Evolutionary conservation across 1,140 invertebrate species (phyloP).

Genomic region (Orchestia grillus): DNA sequence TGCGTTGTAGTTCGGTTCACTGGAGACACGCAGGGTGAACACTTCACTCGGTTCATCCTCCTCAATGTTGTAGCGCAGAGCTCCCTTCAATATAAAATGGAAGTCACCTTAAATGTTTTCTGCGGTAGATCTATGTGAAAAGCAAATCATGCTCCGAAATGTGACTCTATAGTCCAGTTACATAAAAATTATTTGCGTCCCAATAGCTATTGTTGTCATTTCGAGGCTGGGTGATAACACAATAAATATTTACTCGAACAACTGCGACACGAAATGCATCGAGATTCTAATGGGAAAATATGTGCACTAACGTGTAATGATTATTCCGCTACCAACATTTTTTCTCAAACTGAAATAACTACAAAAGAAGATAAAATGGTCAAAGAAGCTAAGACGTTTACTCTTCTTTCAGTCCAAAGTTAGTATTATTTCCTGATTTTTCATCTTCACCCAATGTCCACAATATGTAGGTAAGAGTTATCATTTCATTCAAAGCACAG

Average conservation of each 20-base stretch:
- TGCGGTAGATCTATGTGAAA: neutral
- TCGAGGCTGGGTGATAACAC: neutral
- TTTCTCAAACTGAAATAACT: neutral
- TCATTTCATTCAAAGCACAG: neutral
- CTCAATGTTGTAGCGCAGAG: conserved; percentile 51
- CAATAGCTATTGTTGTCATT: neutral
- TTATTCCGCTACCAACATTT: neutral
- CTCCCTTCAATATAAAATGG: neutral
- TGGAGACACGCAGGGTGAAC: neutral
- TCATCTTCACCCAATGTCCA: neutral
- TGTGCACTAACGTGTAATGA: neutral
- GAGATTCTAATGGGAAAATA: neutral
- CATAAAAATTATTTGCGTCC: too few relatives aligned
- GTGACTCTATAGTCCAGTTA: too few relatives aligned
- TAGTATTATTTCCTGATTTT: neutral
- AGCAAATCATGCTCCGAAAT: too few relatives aligned
- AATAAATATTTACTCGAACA: neutral
- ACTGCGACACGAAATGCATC: neutral
- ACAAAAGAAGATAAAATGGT: neutral
- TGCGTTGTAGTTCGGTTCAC: neutral
- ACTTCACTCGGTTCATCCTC: conserved; percentile 39
- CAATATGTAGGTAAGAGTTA: neutral
- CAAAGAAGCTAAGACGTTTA: neutral
- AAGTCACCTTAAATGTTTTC: neutral
- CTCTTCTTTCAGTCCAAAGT: neutral